These are phyloP conservation scores for Drosophila diplacantha DNA, from an alignment of 2,888 invertebrate species.

Conservation along the genomic window DNA sequence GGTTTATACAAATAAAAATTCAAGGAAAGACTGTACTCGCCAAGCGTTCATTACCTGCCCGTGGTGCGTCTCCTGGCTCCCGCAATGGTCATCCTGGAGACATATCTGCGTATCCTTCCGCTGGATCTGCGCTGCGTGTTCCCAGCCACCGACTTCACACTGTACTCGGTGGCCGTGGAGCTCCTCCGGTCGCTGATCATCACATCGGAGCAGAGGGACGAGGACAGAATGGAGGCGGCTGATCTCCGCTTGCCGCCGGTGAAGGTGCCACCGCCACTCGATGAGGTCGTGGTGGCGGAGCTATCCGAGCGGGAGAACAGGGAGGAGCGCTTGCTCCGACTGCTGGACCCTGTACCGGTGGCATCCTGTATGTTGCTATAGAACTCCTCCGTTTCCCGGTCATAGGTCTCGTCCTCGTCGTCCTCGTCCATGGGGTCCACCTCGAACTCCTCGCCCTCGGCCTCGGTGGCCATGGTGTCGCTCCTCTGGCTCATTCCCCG, in stretches of 20 bases:
- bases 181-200: slow-evolving; percentile 75
- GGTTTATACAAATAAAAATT: background rate
- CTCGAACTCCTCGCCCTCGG: slow-evolving; percentile 63
- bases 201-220: slow-evolving; percentile 76
- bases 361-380: slow-evolving; percentile 76
- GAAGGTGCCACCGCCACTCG: slow-evolving; percentile 75
- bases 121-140: slow-evolving; percentile 74
- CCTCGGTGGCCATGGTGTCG: slow-evolving; percentile 66
- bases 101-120: slow-evolving; percentile 76
- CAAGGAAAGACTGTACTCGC: background rate
- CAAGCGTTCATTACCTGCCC: slow-evolving; percentile 74
- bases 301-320: slow-evolving; percentile 78
- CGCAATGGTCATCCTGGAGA: slow-evolving; percentile 77
- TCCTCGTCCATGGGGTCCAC: slow-evolving; percentile 62
- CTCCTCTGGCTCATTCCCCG: slow-evolving; percentile 48
- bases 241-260: slow-evolving; percentile 76
- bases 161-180: slow-evolving; percentile 75
- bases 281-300: slow-evolving; percentile 77
- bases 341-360: slow-evolving; percentile 60
- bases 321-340: slow-evolving; percentile 75
- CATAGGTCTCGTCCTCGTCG: slow-evolving; percentile 67
- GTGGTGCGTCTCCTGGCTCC: slow-evolving; percentile 77
- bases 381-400: slow-evolving; percentile 76
- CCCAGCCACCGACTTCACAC: slow-evolving; percentile 59
- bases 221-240: slow-evolving; percentile 76